These are phyloP conservation scores for Spheniscus mendiculus DNA, from an alignment of 2,113 vertebrate genomes.

Conservation along the genomic window DNA sequence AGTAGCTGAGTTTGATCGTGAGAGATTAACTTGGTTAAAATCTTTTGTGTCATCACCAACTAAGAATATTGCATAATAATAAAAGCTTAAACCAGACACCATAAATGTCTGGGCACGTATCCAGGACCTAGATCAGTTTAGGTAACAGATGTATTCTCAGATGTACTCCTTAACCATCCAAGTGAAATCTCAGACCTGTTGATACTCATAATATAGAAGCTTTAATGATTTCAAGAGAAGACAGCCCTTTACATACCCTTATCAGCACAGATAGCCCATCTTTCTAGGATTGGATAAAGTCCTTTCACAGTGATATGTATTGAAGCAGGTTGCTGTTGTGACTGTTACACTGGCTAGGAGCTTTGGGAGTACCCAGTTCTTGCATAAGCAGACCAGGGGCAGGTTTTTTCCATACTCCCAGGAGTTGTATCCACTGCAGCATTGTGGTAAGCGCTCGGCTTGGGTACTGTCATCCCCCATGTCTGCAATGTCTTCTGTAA, in stretches of 20 bases:
- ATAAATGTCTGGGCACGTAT: background rate
- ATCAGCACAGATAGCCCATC: background rate
- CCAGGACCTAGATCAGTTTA: background rate
- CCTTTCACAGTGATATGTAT: rapidly evolving
- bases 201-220: background rate
- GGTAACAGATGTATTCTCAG: background rate
- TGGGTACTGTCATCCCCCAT: background rate
- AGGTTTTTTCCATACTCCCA: background rate
- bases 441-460: background rate
- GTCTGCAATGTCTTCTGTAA: background rate
- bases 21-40: slow-evolving; percentile 2
- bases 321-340: background rate
- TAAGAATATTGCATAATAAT: background rate
- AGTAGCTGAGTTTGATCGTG: background rate
- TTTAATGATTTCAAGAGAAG: background rate
- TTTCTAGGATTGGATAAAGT: background rate
- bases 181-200: background rate
- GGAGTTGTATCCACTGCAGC: background rate
- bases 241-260: background rate
- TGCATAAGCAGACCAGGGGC: background rate
- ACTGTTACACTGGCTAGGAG: background rate
- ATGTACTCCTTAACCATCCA: background rate
- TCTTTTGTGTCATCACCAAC: slow-evolving; percentile 7
- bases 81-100: background rate
- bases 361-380: background rate